A percentile compares a stretch with the other conserved stretches of the same genome.
These are phyloP conservation scores for Euwallacea similis DNA, from an alignment of 1,140 invertebrate species.

Conservation along the genomic window DNA sequence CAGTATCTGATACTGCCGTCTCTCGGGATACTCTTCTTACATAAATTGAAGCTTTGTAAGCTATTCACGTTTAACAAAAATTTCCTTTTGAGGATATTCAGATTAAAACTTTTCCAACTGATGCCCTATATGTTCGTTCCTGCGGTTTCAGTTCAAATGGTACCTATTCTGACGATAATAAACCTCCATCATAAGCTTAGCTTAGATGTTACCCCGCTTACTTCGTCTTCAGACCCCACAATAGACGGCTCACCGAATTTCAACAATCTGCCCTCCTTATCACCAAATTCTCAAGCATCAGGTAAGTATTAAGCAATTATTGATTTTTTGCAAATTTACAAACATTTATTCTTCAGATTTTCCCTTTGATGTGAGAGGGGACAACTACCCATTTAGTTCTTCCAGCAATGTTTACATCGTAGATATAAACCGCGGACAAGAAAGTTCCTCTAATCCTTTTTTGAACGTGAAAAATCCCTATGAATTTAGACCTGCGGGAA, in stretches of 20 bases:
- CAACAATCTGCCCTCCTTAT: conserved; percentile 17
- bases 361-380: conserved; percentile 10
- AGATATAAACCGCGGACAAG: not conserved
- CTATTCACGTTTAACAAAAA: not conserved
- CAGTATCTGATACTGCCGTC: too few relatives aligned
- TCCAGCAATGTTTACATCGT: too few relatives aligned
- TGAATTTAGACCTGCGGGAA: not conserved
- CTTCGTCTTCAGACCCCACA: conserved; percentile 21
- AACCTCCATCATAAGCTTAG: conserved; percentile 47
- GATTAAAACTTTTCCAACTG: too few relatives aligned
- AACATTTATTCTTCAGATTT: not conserved
- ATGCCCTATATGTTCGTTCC: not conserved
- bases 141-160: conserved; percentile 43
- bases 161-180: conserved; percentile 46
- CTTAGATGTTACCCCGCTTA: conserved; percentile 39
- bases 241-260: conserved; percentile 3
- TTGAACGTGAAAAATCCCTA: conserved; percentile 19
- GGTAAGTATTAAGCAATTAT: too few relatives aligned
- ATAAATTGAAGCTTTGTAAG: too few relatives aligned
- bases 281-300: too few relatives aligned
- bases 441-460: conserved; percentile 3
- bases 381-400: not conserved
- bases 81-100: not conserved
- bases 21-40: too few relatives aligned
- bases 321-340: not conserved